Evolutionary conservation across 2,113 vertebrate genomes (phyloP).

Genomic region (Marcusenius ussheri): DNA sequence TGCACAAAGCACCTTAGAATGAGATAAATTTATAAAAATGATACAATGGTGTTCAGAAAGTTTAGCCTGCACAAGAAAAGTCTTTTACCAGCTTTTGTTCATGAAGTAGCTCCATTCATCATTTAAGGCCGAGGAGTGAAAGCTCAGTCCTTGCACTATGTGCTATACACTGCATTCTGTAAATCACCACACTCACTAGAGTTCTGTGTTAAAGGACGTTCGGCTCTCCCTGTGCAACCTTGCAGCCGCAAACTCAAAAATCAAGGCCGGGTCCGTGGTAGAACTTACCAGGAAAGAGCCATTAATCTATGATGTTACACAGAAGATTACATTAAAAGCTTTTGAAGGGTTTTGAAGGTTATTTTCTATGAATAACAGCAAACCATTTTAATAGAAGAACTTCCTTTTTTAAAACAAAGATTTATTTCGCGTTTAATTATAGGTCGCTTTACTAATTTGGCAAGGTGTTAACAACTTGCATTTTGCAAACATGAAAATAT

Average conservation of each 20-base stretch:
- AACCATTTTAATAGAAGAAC: background rate
- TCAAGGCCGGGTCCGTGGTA: background rate
- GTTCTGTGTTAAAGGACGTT: slow-evolving; percentile 1
- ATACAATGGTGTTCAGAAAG: background rate
- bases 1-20: background rate
- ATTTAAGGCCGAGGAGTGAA: background rate
- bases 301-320: background rate
- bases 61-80: background rate
- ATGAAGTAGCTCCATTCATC: background rate
- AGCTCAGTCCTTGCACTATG: background rate
- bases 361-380: background rate
- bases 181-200: background rate
- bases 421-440: background rate
- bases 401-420: background rate
- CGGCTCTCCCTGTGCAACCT: background rate
- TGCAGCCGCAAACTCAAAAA: background rate
- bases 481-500: background rate
- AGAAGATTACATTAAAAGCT: background rate
- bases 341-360: background rate
- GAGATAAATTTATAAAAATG: background rate
- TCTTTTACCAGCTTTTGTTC: background rate
- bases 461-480: background rate
- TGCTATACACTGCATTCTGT: slow-evolving; percentile 1
- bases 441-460: background rate
- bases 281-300: background rate